Evolutionary conservation across 2,113 vertebrate species (phyloP).

Genomic region (Tragelaphus buxtoni): DNA sequence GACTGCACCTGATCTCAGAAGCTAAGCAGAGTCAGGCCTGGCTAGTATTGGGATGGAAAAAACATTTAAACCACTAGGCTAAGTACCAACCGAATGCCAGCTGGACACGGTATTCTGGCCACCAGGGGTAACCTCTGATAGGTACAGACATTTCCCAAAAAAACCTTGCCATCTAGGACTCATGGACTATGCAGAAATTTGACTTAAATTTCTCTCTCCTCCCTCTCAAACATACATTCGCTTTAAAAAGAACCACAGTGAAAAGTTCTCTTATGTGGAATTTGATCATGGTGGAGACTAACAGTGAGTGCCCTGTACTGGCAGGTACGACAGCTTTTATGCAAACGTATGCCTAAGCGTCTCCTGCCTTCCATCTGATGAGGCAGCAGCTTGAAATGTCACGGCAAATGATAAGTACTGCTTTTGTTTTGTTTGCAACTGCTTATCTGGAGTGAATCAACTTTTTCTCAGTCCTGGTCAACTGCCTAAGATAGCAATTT

Average conservation of each 20-base stretch:
- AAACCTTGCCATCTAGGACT: neutral
- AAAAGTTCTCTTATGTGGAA: neutral
- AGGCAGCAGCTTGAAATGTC: neutral
- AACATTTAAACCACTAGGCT: neutral
- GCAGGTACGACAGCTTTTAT: neutral
- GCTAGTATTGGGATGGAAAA: neutral
- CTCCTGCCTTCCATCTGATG: neutral
- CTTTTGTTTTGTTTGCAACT: neutral
- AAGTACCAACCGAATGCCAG: neutral
- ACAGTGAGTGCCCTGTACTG: neutral
- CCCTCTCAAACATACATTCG: neutral
- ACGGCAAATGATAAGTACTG: neutral
- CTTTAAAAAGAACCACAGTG: neutral
- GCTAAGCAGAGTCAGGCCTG: neutral
- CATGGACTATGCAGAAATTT: neutral
- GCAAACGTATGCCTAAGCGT: neutral
- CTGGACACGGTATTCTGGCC: neutral
- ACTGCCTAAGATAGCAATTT: neutral
- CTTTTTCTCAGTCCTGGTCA: neutral
- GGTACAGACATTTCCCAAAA: rapidly evolving
- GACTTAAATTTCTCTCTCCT: neutral
- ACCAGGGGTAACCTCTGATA: neutral
- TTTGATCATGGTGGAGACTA: neutral
- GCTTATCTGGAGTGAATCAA: neutral
- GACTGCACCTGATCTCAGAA: neutral